Evolutionary conservation across 2,888 invertebrate species (phyloP).

Genomic region (Beris morrisii): DNA sequence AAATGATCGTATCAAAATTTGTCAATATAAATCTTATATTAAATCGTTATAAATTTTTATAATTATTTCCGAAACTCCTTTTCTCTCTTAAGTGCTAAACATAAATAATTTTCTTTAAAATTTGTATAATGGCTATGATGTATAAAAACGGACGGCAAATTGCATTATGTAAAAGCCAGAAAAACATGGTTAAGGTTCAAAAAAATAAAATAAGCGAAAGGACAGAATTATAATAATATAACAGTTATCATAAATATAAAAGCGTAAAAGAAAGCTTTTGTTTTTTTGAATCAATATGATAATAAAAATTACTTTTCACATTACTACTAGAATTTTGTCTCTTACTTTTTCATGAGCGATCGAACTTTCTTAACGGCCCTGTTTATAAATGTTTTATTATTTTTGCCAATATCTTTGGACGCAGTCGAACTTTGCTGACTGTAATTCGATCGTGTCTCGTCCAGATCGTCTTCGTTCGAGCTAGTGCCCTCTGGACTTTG

Average conservation of each 20-base stretch:
- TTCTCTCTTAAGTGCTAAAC: no score
- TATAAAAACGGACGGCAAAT: conserved; percentile 27
- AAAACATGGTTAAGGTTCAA: conserved; percentile 6
- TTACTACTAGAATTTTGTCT: conserved; percentile 19
- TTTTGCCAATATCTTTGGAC: conserved; percentile 57
- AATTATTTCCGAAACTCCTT: no score
- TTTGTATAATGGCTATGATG: conserved; percentile 20
- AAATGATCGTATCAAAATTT: no score
- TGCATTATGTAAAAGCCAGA: conserved; percentile 10
- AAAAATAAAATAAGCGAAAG: conserved; percentile 15
- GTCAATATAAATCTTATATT: no score
- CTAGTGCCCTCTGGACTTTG: conserved; percentile 55
- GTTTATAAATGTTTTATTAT: conserved; percentile 82
- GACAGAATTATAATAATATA: conserved; percentile 23
- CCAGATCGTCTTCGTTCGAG: conserved; percentile 54
- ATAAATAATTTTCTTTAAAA: no score
- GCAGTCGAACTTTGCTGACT: conserved; percentile 41
- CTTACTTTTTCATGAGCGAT: conserved; percentile 67
- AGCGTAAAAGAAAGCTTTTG: conserved; percentile 24
- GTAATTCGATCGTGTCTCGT: conserved; percentile 47
- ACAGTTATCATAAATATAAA: conserved; percentile 27
- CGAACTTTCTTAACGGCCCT: conserved; percentile 81
- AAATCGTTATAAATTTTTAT: no score
- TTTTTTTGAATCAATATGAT: conserved; percentile 21
- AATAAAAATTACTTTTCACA: conserved; percentile 6